Evolutionary conservation across 2,797 vertebrate species (phyloP).

Genomic region (Myotis vivesi): DNA sequence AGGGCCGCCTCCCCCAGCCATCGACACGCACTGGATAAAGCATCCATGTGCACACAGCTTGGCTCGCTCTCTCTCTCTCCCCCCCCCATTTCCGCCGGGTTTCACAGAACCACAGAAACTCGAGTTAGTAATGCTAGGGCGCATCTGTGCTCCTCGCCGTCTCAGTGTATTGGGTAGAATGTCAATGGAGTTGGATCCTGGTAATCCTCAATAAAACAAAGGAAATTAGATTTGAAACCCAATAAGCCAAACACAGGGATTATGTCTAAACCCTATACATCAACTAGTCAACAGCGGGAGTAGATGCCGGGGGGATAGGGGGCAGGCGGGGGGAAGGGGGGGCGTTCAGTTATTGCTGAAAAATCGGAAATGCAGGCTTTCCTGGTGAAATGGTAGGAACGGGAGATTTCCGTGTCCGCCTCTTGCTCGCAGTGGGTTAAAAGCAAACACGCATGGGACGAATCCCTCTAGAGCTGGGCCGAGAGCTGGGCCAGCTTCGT

Average conservation of each 20-base stretch:
- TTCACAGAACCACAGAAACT: background rate
- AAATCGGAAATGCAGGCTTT: background rate
- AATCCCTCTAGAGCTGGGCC: too few relatives aligned
- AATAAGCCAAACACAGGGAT: background rate
- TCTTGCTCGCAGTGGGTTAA: too few relatives aligned
- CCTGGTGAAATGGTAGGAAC: too few relatives aligned
- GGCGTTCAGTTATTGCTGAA: background rate
- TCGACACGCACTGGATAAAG: background rate
- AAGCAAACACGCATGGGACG: rapidly evolving
- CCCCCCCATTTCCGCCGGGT: background rate
- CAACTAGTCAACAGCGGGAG: background rate
- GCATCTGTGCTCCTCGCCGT: background rate
- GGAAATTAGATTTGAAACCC: slow-evolving; percentile 19
- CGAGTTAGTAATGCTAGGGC: rapidly evolving
- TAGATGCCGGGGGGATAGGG: background rate
- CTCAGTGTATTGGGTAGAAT: background rate
- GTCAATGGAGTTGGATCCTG: background rate
- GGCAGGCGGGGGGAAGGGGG: rapidly evolving
- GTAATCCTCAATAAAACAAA: background rate
- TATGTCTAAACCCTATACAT: background rate
- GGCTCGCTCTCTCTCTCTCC: background rate
- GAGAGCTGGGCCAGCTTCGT: too few relatives aligned
- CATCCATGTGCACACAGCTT: rapidly evolving
- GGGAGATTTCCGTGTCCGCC: too few relatives aligned
- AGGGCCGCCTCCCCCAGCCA: background rate